Evolutionary conservation across 2,113 vertebrate genomes (phyloP).

Genomic region (Mionectes macconnelli): DNA sequence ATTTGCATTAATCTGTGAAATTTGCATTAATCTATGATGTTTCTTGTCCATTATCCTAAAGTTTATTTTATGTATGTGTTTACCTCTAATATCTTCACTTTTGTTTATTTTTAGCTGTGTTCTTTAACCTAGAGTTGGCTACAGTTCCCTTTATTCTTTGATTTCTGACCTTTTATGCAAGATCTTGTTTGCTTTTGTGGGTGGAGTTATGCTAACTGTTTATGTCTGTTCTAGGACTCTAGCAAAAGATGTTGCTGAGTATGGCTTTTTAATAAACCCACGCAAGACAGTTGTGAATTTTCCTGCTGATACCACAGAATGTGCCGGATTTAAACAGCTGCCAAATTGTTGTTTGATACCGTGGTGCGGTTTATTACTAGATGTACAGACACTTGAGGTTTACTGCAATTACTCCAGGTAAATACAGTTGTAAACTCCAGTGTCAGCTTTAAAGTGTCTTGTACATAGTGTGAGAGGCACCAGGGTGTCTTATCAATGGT

Average conservation of each 20-base stretch:
- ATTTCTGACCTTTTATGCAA: background rate
- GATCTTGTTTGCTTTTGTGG: background rate
- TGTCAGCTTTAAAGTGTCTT: background rate
- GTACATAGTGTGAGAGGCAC: background rate
- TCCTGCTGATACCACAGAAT: slow-evolving; percentile 35
- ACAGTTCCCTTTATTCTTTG: background rate
- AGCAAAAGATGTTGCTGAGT: slow-evolving; percentile 83
- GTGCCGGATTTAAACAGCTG: slow-evolving; percentile 63
- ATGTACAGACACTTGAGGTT: slow-evolving; percentile 82
- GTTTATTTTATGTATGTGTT: background rate
- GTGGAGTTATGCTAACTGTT: background rate
- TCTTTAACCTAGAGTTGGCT: background rate
- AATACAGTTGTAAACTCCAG: background rate
- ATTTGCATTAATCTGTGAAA: background rate
- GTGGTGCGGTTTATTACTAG: slow-evolving; percentile 91
- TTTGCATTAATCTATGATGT: background rate
- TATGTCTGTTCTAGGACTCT: slow-evolving; percentile 74
- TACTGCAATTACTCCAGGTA: slow-evolving; percentile 89
- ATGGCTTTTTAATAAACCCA: slow-evolving; percentile 85
- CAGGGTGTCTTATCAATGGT: background rate
- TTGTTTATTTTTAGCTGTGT: background rate
- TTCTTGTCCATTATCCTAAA: background rate
- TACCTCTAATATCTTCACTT: background rate
- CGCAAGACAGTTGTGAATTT: slow-evolving; percentile 91
- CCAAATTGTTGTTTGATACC: slow-evolving; percentile 79